Evolutionary conservation across 1,140 invertebrate species (phyloP).

Genomic region (Zaprionus nigranus): DNA sequence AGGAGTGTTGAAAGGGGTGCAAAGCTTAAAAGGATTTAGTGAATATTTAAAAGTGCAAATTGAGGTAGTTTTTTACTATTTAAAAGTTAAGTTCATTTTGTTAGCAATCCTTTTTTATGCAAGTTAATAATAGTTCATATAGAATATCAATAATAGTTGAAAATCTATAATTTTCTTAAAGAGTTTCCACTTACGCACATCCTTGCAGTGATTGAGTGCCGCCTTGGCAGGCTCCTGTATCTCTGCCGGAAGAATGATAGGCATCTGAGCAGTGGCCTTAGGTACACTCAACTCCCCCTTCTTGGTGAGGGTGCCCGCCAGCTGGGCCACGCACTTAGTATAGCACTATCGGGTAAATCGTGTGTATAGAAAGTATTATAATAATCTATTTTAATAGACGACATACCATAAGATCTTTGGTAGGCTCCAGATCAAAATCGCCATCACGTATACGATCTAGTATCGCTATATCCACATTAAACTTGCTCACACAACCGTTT

Average conservation of each 20-base stretch:
- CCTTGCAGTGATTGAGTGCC: slow-evolving; percentile 68
- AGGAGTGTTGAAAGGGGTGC: background rate
- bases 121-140: too few species aligned
- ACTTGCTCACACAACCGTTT: slow-evolving; percentile 68
- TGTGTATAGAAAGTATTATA: background rate
- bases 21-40: background rate
- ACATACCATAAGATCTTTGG: slow-evolving; percentile 63
- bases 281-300: slow-evolving; percentile 75
- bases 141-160: background rate
- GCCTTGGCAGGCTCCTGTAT: slow-evolving; percentile 52
- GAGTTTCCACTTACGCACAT: slow-evolving; percentile 67
- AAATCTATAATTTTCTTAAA: too few species aligned
- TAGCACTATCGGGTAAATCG: slow-evolving; percentile 59
- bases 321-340: slow-evolving; percentile 73
- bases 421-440: slow-evolving; percentile 57
- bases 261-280: slow-evolving; percentile 74
- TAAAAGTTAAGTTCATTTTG: too few species aligned
- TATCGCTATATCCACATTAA: slow-evolving; percentile 59
- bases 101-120: too few species aligned
- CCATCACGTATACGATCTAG: slow-evolving; percentile 66
- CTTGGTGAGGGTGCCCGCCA: slow-evolving; percentile 77
- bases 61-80: background rate
- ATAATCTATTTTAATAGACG: background rate
- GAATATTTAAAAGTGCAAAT: background rate
- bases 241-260: slow-evolving; percentile 70